Evolutionary conservation across 2,888 invertebrate species (phyloP), one percentile per base, ranked within the genome.

Genomic region (Urechis unicinctus): DNA sequence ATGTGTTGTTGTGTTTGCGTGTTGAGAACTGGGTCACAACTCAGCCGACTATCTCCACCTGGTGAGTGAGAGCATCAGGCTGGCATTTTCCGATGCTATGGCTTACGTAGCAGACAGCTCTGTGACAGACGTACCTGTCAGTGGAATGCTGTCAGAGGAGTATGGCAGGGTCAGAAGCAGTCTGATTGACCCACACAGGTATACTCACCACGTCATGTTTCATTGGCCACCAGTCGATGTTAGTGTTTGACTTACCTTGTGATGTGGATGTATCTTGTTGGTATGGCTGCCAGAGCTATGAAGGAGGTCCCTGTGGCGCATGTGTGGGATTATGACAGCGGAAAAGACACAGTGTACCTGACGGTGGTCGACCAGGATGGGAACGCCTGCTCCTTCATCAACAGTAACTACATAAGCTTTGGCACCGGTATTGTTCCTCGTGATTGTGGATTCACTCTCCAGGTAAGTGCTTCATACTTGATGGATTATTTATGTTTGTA

Each of bases 331-430:
- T 30, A 45, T 24, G 22, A 50, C 21, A 24, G 29, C 26, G 57
- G 57, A 2, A 36, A 22, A 17, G 73, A 77, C 62, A 79, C 79
- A 2, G 75, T 77, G 1, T 78, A 79, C 62, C 73, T 78, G 57
- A 70, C 72, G 22, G 73, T 72, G 9, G 69, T 75, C 5, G 79
- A 79, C 58, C 61, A 59, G 0, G 62, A 73, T 6, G 78, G 79
- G 30, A 79, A 78, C 60, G 78, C 78, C 1, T 78, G 78, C 60
- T 78, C 78, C n/a, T 78, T 78, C 58, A 78, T 79, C 52, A 77
- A 75, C 64, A 77, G 77, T 55, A 73, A 75, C 59, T 78, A 68
- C 61, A 64, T 65, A 60, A 74, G 74, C 13, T 78, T 79, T 66
- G 79, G 79, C 3, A 71, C 77, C 1, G 75, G 70, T 0, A 66